A percentile compares a stretch with the other conserved stretches of the same genome.
Conservation (phyloP, 1,140 invertebrate genomes). For the Mizuhopecten yessoensis region DNA sequence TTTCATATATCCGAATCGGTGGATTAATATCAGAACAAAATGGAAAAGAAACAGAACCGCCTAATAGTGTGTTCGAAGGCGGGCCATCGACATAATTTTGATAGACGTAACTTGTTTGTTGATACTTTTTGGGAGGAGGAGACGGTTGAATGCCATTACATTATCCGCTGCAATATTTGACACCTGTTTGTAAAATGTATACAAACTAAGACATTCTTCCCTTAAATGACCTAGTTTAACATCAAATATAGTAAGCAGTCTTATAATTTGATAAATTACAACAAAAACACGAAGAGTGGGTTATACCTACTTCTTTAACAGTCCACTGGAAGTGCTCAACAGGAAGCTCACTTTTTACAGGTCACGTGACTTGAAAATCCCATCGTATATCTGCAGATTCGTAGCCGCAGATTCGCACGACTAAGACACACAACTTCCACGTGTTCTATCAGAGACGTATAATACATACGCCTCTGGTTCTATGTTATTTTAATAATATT, state of each 20-base stretch:
- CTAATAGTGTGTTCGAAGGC: not conserved
- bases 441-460: no score
- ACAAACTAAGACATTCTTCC: not conserved
- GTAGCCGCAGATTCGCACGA: not conserved
- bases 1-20: no score
- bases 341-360: conserved; percentile 38
- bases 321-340: conserved; percentile 10
- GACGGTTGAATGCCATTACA: conserved; percentile 12
- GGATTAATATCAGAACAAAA: no score
- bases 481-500: no score
- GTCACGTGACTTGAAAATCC: conserved; percentile 35
- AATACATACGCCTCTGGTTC: no score
- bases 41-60: not conserved
- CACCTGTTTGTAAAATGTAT: conserved; percentile 20
- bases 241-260: not conserved
- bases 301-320: not conserved
- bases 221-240: not conserved
- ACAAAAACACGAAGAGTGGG: not conserved
- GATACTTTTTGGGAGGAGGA: conserved; percentile 28
- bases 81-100: not conserved
- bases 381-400: conserved; percentile 6
- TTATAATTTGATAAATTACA: not conserved
- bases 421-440: no score
- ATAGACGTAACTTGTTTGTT: not conserved
- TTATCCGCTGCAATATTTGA: not conserved